phyloP scores from a whole-genome alignment of 2,888 invertebrate genomes.

The Chymomyza fuscimana region DNA sequence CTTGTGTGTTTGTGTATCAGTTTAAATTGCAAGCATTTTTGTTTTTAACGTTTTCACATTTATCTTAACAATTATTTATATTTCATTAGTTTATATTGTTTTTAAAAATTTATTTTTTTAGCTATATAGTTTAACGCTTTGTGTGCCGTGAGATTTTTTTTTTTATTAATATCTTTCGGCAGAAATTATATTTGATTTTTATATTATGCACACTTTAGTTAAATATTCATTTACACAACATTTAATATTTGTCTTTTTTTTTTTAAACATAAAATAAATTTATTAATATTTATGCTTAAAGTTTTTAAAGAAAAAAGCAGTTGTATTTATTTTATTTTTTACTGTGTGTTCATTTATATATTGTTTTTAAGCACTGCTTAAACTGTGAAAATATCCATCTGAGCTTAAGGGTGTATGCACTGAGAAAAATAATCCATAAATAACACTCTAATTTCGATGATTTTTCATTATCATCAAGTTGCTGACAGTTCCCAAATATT shows the following conservation, averaged over 20 bases:
- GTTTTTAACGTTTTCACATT: neutral
- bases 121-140: neutral
- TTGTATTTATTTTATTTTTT: neutral
- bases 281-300: neutral
- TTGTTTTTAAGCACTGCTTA: neutral
- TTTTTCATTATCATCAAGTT: no score
- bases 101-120: conserved; percentile 12
- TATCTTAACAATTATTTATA: conserved; percentile 1
- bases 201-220: conserved; percentile 28
- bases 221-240: neutral
- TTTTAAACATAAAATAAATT: conserved; percentile 1
- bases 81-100: conserved; percentile 2
- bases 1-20: neutral
- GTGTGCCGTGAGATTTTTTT: conserved; percentile 3
- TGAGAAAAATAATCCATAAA: no score
- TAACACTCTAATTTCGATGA: no score
- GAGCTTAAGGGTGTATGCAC: no score
- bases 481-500: no score
- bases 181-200: conserved; percentile 24
- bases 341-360: neutral
- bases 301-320: neutral
- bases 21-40: neutral
- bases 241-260: conserved; percentile 26
- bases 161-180: conserved; percentile 10
- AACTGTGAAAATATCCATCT: neutral